Base-by-base conservation (phyloP, 2,113 vertebrate species). In the Amia ocellicauda region DNA sequence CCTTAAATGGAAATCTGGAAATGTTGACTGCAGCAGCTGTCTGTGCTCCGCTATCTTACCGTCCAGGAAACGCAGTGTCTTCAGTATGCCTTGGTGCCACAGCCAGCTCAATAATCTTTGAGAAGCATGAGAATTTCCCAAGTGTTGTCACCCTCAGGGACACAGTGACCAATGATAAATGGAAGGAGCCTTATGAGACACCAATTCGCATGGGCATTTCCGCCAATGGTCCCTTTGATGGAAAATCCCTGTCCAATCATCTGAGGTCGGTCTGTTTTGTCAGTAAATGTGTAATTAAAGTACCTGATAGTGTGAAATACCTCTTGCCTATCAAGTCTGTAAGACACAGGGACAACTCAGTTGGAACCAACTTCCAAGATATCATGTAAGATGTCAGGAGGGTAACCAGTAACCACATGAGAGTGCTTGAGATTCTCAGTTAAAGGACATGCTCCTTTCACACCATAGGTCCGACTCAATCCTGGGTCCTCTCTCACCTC, bases 381-480 rank as follows among this genome's bases (percentile, higher is more conserved):
- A 14, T 56, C 7, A 29, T 56, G 54, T 4, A 3, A 22, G 7
- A 29, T 56, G 54, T 56, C 7, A 31, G 54, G 54, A 16, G 54
- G 24, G 17, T 16, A 56, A 28, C 54, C 2, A 28, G 9, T 56
- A 14, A 53, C 14, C 7, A 64, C 31, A 60, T 70, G 68, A 27
- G 60, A 65, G 40, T 65, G 58, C 4, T 60, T 4, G 3, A 50
- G 58, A n/a, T n/a, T n/a, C 19, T 55, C 28, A 56, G 42, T 60
- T 53, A 59, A 53, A 8, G 31, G 60, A 42, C 59, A 67, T 8
- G 20, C 47, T 19, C 31, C 17, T 60, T 67, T 62, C 14, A 67
- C 65, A 27, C 65, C 65, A 50, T 50, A 57, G 1, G 22, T 31
- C 2, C 3, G 26, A 56, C 16, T 50, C 22, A 63, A 27, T 47